Evolutionary conservation across 2,797 vertebrate genomes (phyloP), one percentile per base, ranked within the genome.

Genomic region (Channallabes apus): DNA sequence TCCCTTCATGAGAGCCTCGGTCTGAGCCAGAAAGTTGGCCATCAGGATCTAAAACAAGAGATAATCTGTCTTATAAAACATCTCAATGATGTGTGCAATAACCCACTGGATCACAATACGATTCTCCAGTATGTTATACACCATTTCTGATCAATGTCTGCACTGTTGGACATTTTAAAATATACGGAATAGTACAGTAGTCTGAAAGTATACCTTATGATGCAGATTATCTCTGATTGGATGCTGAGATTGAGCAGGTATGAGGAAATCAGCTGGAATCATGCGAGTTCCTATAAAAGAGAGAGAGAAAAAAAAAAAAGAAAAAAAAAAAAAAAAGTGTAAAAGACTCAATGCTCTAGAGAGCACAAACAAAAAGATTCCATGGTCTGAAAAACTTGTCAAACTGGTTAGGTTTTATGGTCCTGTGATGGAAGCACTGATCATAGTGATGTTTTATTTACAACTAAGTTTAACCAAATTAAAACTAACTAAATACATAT

Each of bases 11-110:
- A 99, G 87, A 84, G 98, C 98, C 89, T 99, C 98, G 0, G 97
- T 99, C 93, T 99, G 98, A 69, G 98, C 98, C 86, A 99, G 93
- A 90, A 99, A 99, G 93, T 99, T 99, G 61, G 97, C 96, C 92
- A 98, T 85, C 84, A 99, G 94, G 90, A 99, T 99, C 98, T 99
- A 75, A 3, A 78, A 84, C 14, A 11, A n/a, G 12, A 75, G 4
- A 61, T 62, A 61, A 38, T 58, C 24, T 6, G 18, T 6, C 6
- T 75, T 3, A 32, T 62, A 68, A 32, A n/a, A 35, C 32, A 73
- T 29, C 11, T 27, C 32, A 61, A 24, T n/a, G 12, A 78, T 32
- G 18, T 32, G 18, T 9, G 65, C 58, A 78, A 24, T 18, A 82
- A 41, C 12, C 46, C 20, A 29, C 20, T 18, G 38, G 22, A 3